Percentiles rank a stretch among this genome's conserved stretches.
phyloP scores from a whole-genome alignment of 2,797 vertebrate species.

The Sparidentex hasta region DNA sequence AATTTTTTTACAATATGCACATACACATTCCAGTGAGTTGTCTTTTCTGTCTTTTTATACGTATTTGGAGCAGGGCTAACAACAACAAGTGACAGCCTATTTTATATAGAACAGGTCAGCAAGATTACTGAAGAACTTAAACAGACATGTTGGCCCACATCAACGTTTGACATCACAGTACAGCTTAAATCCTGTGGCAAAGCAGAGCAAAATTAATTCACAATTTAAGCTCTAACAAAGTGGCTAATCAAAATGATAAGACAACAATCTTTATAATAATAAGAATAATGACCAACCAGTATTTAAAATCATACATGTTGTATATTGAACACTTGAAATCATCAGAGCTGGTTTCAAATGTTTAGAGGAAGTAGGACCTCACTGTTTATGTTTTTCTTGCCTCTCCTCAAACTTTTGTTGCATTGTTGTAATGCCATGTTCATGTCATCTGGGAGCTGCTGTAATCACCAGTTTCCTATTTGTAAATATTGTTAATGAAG shows the following conservation, averaged over 20 bases:
- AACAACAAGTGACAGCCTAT: not conserved
- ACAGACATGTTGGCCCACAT: no score
- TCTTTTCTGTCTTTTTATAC: not conserved
- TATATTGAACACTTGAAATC: not conserved
- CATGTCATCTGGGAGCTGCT: conserved; percentile 20
- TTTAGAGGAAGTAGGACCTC: conserved; percentile 1
- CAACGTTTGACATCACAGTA: no score
- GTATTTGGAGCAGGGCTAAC: not conserved
- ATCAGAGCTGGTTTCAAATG: conserved; percentile 12
- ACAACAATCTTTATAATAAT: not conserved
- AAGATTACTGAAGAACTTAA: not conserved
- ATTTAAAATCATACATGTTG: not conserved
- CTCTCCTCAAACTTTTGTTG: conserved; percentile 1
- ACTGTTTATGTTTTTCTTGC: conserved; percentile 23
- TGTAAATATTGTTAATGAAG: conserved; percentile 25
- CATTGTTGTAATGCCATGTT: not conserved
- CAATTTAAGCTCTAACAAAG: not conserved
- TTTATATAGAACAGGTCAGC: not conserved
- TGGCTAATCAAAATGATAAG: not conserved
- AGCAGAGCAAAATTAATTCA: no score
- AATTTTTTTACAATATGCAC: no score
- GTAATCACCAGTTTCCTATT: conserved; percentile 37
- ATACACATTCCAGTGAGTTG: not conserved
- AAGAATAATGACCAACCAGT: not conserved
- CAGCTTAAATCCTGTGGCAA: no score